Base-by-base conservation (phyloP, 1,140 invertebrate genomes). In the Mamestra configurata region DNA sequence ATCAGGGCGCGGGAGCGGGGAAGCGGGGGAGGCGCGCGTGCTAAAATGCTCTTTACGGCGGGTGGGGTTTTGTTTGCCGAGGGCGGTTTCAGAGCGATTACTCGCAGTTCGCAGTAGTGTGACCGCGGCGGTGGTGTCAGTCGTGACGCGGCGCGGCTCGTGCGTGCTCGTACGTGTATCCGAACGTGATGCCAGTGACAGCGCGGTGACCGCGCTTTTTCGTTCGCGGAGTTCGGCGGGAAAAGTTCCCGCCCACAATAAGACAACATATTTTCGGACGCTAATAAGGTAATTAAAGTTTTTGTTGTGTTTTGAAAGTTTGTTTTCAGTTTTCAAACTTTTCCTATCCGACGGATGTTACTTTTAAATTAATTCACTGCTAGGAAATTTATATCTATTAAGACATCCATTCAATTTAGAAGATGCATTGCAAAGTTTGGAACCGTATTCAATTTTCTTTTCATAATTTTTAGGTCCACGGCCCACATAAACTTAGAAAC, bases 181-280 rank as follows among this genome's bases (percentile, higher is more conserved):
- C 55, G 84, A 72, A 83, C 85, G 87, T 73, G 61, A 88, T 87
- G 89, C 81, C 73, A 76, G 89, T 91, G 91, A 81, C 82, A 84
- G 91, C 90, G 91, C 92, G 92, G 91, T 95, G 92, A 94, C 90
- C 90, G 91, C 91, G 89, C 88, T 85, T 81, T 86, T 72, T 91
- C 82, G 70, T 80, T 88, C 90, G 86, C 82, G 87, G 55, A 85
- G 85, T 91, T 88, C 87, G 93, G 92, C 92, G 93, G 93, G 92
- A 94, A 93, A 90, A 90, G 70, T 91, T 93, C 93, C 93, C 93
- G 93, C 93, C 92, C 87, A 89, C 86, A 88, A 90, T 79, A 66
- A 82, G 81, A 81, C 93, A 94, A 94, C 93, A 95, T 95, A 95
- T 95, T 95, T 93, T 95, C 93, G 83, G 93, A 95, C 92, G 93